Evolutionary conservation across 2,888 invertebrate genomes (phyloP).

Genomic region (Melanargia galathea): DNA sequence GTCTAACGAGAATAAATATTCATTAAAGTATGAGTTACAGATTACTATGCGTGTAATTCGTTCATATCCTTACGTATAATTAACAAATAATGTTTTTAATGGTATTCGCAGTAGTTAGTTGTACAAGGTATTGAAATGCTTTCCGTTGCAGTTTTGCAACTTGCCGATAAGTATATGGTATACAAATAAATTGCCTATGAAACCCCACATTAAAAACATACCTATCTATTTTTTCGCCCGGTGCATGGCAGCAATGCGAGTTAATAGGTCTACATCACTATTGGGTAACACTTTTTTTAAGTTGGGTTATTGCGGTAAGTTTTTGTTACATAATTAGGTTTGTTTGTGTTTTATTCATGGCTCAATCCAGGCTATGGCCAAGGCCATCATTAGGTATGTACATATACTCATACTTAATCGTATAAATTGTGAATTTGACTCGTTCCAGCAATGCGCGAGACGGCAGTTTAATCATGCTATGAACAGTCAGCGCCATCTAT

Average conservation of each 20-base stretch:
- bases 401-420: no score
- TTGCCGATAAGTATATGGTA: neutral
- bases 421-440: no score
- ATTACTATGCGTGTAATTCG: slow-evolving; percentile 34
- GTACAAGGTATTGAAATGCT: slow-evolving; percentile 2
- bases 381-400: no score
- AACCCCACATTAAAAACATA: slow-evolving; percentile 3
- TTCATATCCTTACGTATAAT: slow-evolving; percentile 33
- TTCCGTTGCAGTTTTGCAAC: slow-evolving; percentile 17
- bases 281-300: no score
- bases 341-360: no score
- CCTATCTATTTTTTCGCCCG: neutral
- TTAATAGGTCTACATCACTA: no score
- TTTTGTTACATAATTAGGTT: no score
- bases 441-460: no score
- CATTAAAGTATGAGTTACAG: slow-evolving; percentile 32
- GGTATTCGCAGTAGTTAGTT: neutral
- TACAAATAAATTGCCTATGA: neutral
- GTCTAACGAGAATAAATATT: slow-evolving; percentile 30
- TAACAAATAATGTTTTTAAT: slow-evolving; percentile 24
- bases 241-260: neutral
- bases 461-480: no score
- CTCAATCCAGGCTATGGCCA: no score
- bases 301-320: no score
- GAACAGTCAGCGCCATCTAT: no score